Percentiles rank a stretch among this genome's conserved stretches.
phyloP scores from a whole-genome alignment of 2,888 invertebrate species.

The Sialis fuliginosa region DNA sequence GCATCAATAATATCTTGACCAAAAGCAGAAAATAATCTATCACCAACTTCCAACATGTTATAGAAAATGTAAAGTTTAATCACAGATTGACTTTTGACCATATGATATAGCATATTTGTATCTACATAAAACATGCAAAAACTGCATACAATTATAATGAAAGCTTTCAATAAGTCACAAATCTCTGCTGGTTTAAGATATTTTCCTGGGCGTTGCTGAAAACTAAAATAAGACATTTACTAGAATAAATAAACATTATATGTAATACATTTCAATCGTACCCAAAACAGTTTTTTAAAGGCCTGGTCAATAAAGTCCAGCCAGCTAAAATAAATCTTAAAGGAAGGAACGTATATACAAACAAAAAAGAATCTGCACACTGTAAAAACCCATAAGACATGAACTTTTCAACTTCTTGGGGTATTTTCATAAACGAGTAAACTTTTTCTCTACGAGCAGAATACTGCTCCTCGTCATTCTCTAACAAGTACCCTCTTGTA shows the following conservation, averaged over 20 bases:
- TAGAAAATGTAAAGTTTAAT: slow-evolving; percentile 99
- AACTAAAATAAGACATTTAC: slow-evolving; percentile 11
- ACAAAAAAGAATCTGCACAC: slow-evolving; percentile 93
- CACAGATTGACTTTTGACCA: slow-evolving; percentile 93
- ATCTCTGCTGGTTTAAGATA: slow-evolving; percentile 76
- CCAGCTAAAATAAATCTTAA: slow-evolving; percentile 76
- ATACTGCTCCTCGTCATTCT: slow-evolving; percentile 90
- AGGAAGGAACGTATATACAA: slow-evolving; percentile 94
- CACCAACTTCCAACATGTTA: slow-evolving; percentile 98
- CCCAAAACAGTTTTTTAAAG: slow-evolving; percentile 58
- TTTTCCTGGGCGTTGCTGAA: slow-evolving; percentile 22
- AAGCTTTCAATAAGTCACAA: slow-evolving; percentile 90
- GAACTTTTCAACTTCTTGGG: slow-evolving; percentile 80
- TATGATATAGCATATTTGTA: slow-evolving; percentile 94
- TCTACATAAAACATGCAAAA: slow-evolving; percentile 82
- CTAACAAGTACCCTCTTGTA: slow-evolving; percentile 80
- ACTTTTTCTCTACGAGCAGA: slow-evolving; percentile 88
- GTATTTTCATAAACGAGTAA: slow-evolving; percentile 92
- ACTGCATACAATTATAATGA: slow-evolving; percentile 67
- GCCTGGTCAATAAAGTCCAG: slow-evolving; percentile 59
- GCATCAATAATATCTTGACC: slow-evolving; percentile 98
- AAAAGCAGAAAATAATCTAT: slow-evolving; percentile 86
- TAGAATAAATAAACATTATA: neutral
- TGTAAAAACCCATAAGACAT: slow-evolving; percentile 89
- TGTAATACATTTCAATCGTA: slow-evolving; percentile 20